These are phyloP conservation scores for Anabacerthia variegaticeps DNA, from an alignment of 2,797 vertebrate genomes.

Conservation along the genomic window DNA sequence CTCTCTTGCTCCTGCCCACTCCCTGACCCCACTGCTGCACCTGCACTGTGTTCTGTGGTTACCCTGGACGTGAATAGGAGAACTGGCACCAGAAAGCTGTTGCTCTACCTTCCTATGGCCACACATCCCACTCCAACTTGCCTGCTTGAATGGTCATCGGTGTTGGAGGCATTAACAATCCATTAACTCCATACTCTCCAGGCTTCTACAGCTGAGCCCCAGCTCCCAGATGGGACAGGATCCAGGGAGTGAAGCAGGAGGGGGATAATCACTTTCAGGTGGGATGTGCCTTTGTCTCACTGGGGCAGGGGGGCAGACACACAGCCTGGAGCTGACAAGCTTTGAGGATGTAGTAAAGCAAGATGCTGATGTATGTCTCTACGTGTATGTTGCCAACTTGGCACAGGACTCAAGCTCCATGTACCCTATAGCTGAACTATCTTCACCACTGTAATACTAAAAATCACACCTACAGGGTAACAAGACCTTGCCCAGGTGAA, in stretches of 20 bases:
- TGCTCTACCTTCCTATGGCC: background rate
- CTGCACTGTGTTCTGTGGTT: background rate
- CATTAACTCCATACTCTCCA: background rate
- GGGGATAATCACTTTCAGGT: background rate
- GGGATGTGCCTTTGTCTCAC: background rate
- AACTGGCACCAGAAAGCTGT: background rate
- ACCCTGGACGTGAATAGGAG: background rate
- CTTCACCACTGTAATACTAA: too few species aligned
- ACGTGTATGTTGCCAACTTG: background rate
- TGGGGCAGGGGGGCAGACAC: background rate
- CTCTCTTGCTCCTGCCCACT: background rate
- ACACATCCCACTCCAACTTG: accelerated
- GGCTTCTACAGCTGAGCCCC: background rate
- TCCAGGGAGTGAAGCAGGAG: background rate
- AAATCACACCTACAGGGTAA: background rate
- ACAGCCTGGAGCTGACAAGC: background rate
- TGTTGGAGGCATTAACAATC: background rate
- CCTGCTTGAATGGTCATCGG: background rate
- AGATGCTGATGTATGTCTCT: background rate
- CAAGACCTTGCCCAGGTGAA: background rate
- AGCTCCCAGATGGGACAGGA: background rate
- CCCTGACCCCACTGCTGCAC: background rate
- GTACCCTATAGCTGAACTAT: background rate
- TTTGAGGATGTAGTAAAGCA: background rate
- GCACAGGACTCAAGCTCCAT: background rate